phyloP scores from a whole-genome alignment of 2,888 invertebrate species.

The Mystacides longicornis region DNA sequence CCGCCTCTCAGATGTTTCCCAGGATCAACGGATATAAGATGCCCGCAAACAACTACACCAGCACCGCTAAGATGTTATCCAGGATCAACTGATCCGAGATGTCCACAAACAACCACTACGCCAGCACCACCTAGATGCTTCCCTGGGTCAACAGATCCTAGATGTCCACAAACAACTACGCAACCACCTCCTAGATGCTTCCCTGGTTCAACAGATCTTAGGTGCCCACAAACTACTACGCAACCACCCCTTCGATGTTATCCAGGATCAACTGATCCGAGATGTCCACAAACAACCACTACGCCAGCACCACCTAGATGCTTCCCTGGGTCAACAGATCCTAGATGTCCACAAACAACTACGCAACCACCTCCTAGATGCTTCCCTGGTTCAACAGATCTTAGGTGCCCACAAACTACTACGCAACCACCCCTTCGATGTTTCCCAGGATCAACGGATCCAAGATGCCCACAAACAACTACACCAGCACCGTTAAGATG shows the following conservation, averaged over 20 bases:
- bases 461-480: constrained; percentile 27
- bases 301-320: constrained; percentile 25
- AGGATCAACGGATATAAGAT: constrained; percentile 36
- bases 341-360: constrained; percentile 27
- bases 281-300: constrained; percentile 25
- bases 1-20: constrained; percentile 32
- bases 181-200: constrained; percentile 29
- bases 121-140: constrained; percentile 26
- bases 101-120: constrained; percentile 18
- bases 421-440: constrained; percentile 26
- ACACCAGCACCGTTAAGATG: constrained; percentile 24
- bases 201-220: constrained; percentile 30
- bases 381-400: constrained; percentile 32
- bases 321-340: constrained; percentile 30
- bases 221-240: constrained; percentile 28
- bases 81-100: constrained; percentile 28
- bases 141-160: constrained; percentile 35
- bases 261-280: constrained; percentile 29
- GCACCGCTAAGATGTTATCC: constrained; percentile 30
- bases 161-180: constrained; percentile 29
- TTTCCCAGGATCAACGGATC: constrained; percentile 30
- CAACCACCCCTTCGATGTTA: constrained; percentile 28
- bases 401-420: constrained; percentile 25
- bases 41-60: constrained; percentile 30
- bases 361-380: constrained; percentile 23